phyloP scores from a whole-genome alignment of 2,113 vertebrate genomes.

The Chloroceryle aenea region DNA sequence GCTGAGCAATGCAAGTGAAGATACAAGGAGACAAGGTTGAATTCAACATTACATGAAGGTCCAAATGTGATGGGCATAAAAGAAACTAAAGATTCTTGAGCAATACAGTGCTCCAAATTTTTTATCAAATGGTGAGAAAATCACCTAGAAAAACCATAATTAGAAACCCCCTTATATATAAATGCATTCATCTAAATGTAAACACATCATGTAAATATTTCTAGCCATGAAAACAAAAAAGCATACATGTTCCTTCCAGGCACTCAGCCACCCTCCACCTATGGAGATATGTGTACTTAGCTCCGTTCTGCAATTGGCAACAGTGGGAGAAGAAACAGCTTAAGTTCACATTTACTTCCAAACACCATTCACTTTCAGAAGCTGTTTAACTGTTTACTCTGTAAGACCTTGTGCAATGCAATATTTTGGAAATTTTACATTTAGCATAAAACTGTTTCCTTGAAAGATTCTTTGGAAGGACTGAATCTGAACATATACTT shows the following conservation, averaged over 20 bases:
- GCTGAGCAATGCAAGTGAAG: neutral
- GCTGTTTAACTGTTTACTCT: neutral
- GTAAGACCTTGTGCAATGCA: neutral
- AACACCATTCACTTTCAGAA: neutral
- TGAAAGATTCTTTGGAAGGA: neutral
- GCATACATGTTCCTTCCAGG: neutral
- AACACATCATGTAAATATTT: neutral
- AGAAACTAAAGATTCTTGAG: neutral
- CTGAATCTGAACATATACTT: neutral
- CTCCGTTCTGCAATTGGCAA: neutral
- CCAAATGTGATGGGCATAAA: neutral
- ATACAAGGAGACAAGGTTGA: neutral
- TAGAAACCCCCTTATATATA: neutral
- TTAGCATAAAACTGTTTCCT: neutral
- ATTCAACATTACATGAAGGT: neutral
- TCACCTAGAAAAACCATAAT: neutral
- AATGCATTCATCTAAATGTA: neutral
- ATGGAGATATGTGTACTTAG: neutral
- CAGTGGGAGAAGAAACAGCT: neutral
- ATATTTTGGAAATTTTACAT: neutral
- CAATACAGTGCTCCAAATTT: neutral
- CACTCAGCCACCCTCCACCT: neutral
- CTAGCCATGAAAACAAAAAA: neutral
- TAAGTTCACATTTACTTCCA: neutral
- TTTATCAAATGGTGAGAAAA: neutral